These are phyloP conservation scores for Anisognathus igniventris DNA, from an alignment of 2,797 vertebrate genomes.

Conservation along the genomic window DNA sequence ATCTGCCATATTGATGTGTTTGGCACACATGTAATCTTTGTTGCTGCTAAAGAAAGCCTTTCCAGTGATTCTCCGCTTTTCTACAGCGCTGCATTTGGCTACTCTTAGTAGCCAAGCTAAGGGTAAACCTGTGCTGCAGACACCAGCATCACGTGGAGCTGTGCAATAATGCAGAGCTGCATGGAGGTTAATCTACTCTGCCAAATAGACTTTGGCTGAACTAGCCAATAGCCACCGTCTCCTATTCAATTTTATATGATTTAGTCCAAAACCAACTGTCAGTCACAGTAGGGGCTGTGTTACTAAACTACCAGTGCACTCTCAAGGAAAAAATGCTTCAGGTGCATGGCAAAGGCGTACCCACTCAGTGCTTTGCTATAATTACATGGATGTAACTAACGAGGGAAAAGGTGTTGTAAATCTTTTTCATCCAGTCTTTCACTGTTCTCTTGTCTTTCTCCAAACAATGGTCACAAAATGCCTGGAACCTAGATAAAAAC, in stretches of 20 bases:
- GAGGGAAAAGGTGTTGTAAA: background rate
- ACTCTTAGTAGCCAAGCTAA: background rate
- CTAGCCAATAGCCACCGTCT: background rate
- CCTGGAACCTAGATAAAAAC: background rate
- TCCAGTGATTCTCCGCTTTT: background rate
- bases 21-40: background rate
- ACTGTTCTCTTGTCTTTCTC: background rate
- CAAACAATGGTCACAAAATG: background rate
- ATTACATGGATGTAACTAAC: background rate
- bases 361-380: background rate
- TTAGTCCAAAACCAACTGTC: slow-evolving; percentile 32
- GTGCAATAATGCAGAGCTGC: background rate
- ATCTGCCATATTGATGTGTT: background rate
- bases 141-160: background rate
- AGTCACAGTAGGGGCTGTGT: slow-evolving; percentile 27
- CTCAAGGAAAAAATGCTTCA: slow-evolving; percentile 47
- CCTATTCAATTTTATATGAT: slow-evolving; percentile 1
- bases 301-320: slow-evolving; percentile 19
- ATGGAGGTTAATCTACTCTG: background rate
- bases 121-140: background rate
- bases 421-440: background rate
- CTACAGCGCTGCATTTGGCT: background rate
- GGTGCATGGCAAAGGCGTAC: slow-evolving; percentile 18
- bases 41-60: background rate
- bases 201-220: slow-evolving; percentile 30